Evolutionary conservation across 2,113 vertebrate species (phyloP), one percentile per base, ranked within the genome.

Genomic region (Dicrurus megarhynchus): DNA sequence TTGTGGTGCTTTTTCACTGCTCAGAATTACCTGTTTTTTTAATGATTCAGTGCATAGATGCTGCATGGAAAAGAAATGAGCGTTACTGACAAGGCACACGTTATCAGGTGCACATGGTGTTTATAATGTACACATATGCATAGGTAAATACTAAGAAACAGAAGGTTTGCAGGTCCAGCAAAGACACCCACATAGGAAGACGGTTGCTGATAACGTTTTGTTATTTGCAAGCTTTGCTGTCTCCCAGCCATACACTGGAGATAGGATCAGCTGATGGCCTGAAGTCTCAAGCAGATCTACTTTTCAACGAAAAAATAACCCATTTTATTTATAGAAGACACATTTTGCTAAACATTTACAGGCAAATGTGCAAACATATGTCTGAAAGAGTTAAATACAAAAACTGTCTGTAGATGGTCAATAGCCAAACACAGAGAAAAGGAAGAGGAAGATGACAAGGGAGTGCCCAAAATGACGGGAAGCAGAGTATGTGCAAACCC

Each of bases 361-460:
- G 56, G 20, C 18, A 87, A 76, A 85, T 44, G 7, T 57, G 20
- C 20, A 79, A 68, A 85, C 32, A 64, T 64, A 76, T 35, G 24
- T 76, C 70, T 79, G 63, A 94, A 93, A 87, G 74, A 89, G 84
- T 84, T 89, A 92, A 89, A 32, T 65, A 35, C 33, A 83, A 57
- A 83, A 84, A 27, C 42, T 68, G 16, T 59, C 42, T 41, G 49
- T 42, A 78, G 23, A 64, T 85, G 68, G 41, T 71, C 39, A 91
- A 46, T 22, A 76, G 56, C 28, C 46, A 93, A 83, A 69, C 53
- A 44, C 9, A 37, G 37, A 49, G 28, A 53, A 71, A 85, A 46
- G 37, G 41, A 94, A 60, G 52, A 89, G 24, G 30, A 90, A 84
- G 44, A 35, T 28, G 33, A 35, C n/a, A 80, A 69, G 7, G 26